These are phyloP conservation scores for Lonchura striata DNA, from an alignment of 2,113 vertebrate species.

Conservation along the genomic window DNA sequence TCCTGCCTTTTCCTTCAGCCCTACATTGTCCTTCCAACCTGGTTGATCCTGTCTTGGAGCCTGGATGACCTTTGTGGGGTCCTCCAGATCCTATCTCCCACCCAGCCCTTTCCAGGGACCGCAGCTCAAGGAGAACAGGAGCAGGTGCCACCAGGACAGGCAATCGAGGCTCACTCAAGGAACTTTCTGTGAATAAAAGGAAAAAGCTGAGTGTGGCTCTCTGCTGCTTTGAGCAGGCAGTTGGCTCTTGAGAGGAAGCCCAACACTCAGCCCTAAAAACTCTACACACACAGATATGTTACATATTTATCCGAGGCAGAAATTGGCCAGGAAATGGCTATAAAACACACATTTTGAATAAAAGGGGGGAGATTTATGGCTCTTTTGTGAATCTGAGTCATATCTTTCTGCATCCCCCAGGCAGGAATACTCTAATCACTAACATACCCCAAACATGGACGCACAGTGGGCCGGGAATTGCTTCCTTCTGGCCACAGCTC, in stretches of 20 bases:
- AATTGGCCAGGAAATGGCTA: conserved; percentile 78
- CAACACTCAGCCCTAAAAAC: neutral
- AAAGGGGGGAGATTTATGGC: conserved; percentile 79
- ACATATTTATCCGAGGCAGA: conserved; percentile 77
- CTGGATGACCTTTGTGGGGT: neutral
- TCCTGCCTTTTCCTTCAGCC: neutral
- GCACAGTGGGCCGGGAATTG: conserved; percentile 75
- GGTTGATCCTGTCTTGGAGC: neutral
- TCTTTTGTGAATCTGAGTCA: conserved; percentile 79
- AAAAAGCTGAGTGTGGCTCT: neutral
- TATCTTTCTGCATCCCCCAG: conserved; percentile 76
- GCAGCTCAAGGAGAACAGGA: neutral
- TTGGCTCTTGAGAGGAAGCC: conserved; percentile 29
- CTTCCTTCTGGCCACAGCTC: conserved; percentile 77
- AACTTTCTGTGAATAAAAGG: neutral
- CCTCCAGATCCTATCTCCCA: neutral
- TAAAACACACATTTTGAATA: conserved; percentile 82
- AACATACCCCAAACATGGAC: conserved; percentile 78
- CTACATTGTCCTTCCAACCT: neutral
- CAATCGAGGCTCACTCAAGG: neutral
- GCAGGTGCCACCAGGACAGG: neutral
- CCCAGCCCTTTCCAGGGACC: neutral
- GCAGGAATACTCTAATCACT: conserved; percentile 78
- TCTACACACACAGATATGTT: conserved; percentile 65
- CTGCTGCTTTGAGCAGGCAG: neutral